Percentiles rank a stretch among this genome's conserved stretches.
These are phyloP conservation scores for Pimephales promelas DNA, from an alignment of 2,113 vertebrate genomes.

Conservation along the genomic window DNA sequence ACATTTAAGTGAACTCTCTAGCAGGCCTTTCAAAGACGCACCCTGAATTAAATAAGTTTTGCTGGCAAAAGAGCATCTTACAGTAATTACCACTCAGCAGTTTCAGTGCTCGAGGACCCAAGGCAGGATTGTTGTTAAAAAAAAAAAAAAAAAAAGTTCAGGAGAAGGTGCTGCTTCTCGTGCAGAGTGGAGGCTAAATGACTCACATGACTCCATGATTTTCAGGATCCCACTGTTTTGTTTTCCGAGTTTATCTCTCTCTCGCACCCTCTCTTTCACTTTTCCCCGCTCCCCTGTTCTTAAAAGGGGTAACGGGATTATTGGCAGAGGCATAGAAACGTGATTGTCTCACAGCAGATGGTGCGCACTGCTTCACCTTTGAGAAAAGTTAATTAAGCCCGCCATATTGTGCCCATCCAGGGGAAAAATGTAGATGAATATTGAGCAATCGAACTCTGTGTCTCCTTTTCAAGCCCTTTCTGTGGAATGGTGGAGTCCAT, in stretches of 20 bases:
- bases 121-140: slow-evolving; percentile 8
- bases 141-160: not conserved
- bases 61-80: slow-evolving; percentile 63
- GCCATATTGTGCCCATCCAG: slow-evolving; percentile 98
- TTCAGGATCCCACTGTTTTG: slow-evolving; percentile 80
- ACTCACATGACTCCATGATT: slow-evolving; percentile 72
- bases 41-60: slow-evolving; percentile 76
- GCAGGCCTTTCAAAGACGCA: slow-evolving; percentile 78
- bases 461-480: slow-evolving; percentile 88
- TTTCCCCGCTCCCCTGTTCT: slow-evolving; percentile 50
- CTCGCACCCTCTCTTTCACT: slow-evolving; percentile 32
- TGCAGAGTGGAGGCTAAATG: slow-evolving; percentile 27
- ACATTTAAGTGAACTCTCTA: slow-evolving; percentile 67
- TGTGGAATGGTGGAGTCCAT: slow-evolving; percentile 89
- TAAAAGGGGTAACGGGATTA: slow-evolving; percentile 89
- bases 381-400: slow-evolving; percentile 99
- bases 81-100: slow-evolving; percentile 62
- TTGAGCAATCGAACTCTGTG: slow-evolving; percentile 95
- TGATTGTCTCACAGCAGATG: slow-evolving; percentile 99
- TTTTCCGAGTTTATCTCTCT: slow-evolving; percentile 81
- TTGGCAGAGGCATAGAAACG: slow-evolving; percentile 94
- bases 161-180: slow-evolving; percentile 24
- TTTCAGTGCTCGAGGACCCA: slow-evolving; percentile 24
- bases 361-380: slow-evolving; percentile 99
- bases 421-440: slow-evolving; percentile 98